Evolutionary conservation across 2,797 vertebrate species (phyloP).

Genomic region (Propithecus deckenii): DNA sequence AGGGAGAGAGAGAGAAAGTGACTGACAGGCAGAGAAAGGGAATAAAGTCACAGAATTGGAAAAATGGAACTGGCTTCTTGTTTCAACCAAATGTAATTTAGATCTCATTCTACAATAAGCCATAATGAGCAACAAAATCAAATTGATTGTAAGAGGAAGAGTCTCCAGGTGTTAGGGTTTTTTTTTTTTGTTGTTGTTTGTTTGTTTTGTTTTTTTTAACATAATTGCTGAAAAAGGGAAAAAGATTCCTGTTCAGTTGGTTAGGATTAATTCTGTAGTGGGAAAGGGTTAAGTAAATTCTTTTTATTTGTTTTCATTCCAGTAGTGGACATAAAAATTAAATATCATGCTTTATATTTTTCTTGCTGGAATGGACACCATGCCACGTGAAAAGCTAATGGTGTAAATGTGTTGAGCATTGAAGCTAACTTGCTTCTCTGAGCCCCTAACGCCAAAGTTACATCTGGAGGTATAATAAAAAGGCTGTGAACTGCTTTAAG

Average conservation of each 20-base stretch:
- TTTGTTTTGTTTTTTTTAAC: slow-evolving; percentile 28
- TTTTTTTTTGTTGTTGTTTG: not conserved
- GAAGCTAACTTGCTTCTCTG: not conserved
- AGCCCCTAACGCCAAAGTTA: not conserved
- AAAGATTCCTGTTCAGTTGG: not conserved
- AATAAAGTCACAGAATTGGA: slow-evolving; percentile 49
- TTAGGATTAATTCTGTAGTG: not conserved
- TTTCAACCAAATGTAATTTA: slow-evolving; percentile 33
- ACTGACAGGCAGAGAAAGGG: not conserved
- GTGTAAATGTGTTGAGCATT: not conserved
- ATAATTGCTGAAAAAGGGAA: not conserved
- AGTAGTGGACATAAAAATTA: not conserved
- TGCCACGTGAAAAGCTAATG: not conserved
- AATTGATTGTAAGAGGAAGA: slow-evolving; percentile 41
- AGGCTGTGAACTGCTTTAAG: not conserved
- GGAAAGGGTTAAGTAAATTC: not conserved
- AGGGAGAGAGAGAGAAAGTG: not conserved
- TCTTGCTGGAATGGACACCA: not conserved
- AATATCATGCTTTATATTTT: not conserved
- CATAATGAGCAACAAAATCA: slow-evolving; percentile 52
- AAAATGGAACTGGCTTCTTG: slow-evolving; percentile 26
- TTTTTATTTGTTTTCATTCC: not conserved
- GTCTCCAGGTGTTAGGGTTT: not conserved
- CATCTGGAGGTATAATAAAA: not conserved
- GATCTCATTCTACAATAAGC: slow-evolving; percentile 16